These are phyloP conservation scores for Schrankia costaestrigalis DNA, from an alignment of 2,888 invertebrate genomes.

Conservation along the genomic window DNA sequence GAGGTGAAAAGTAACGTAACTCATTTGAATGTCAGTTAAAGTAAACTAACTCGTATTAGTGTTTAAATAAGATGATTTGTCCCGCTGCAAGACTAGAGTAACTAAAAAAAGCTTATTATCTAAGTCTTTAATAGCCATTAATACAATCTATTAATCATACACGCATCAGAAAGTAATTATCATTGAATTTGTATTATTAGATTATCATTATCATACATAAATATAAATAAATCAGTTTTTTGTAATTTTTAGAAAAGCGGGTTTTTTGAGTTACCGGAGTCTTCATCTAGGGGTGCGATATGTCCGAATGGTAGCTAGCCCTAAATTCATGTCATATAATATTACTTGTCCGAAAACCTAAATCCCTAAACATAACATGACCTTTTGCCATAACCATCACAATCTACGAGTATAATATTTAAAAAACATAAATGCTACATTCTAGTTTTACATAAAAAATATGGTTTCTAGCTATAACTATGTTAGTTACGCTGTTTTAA, in stretches of 20 bases:
- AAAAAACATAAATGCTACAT: no score
- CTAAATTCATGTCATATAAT: no score
- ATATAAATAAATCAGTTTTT: slow-evolving; percentile 6
- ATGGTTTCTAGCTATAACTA: no score
- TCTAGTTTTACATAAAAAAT: no score
- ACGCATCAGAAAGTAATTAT: slow-evolving; percentile 5
- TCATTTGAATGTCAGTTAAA: slow-evolving; percentile 7
- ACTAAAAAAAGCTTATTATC: slow-evolving; percentile 6
- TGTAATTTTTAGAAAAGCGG: neutral
- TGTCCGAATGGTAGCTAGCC: no score
- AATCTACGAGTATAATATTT: no score
- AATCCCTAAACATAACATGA: no score
- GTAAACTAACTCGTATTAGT: slow-evolving; percentile 8
- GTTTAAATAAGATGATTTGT: slow-evolving; percentile 4
- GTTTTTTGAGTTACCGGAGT: slow-evolving; percentile 5
- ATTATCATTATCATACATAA: slow-evolving; percentile 5
- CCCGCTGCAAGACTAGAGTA: slow-evolving; percentile 9
- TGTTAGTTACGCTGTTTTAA: no score
- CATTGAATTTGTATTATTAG: slow-evolving; percentile 7
- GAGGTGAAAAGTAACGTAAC: slow-evolving; percentile 9
- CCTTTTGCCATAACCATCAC: no score
- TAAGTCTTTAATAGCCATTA: slow-evolving; percentile 6
- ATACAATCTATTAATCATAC: slow-evolving; percentile 7
- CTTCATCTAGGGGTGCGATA: slow-evolving; percentile 9
- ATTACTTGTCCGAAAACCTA: no score